Base-by-base conservation (phyloP, 2,888 invertebrate genomes). In the Ennomos quercinarius region DNA sequence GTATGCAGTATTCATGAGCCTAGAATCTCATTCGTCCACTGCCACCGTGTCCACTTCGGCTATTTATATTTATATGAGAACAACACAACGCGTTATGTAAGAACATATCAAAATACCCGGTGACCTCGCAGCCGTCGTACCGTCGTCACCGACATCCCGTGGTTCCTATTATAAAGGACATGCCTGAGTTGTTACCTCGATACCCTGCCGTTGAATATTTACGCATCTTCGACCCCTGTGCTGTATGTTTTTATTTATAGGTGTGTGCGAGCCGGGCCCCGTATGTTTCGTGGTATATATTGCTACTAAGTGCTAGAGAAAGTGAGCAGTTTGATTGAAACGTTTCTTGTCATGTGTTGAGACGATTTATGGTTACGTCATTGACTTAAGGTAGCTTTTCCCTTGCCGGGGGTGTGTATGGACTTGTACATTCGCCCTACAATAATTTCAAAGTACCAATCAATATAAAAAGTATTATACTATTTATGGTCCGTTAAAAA, bases 161-260 rank as follows among this genome's bases (percentile, higher is more conserved):
- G 67, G 67, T 68, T 74, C 71, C 73, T 74, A 78, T 76, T 76
- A 80, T 72, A 74, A 71, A 77, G 80, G 74, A 76, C 73, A 71
- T 73, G 70, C 70, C 68, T 61, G 66, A 74, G 68, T 77, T 74
- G 75, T 71, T 67, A 61, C 67, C 68, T 68, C 63, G 63, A 64
- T 72, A 61, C 69, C 66, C 67, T 63, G 63, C 67, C 67, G 64
- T 67, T 73, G 70, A 76, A 77, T 76, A 77, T 77, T 77, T 75
- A 78, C 76, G 71, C 64, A 51, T 69, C 66, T 62, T 63, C 51
- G 66, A 63, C 69, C 68, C 73, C 64, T 71, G 66, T 67, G 67
- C 65, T 64, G 64, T 66, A 59, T 72, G 68, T 43, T 70, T 68
- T 70, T 71, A 68, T 71, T 72, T 62, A 59, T 70, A 66, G 69